Evolutionary conservation across 2,113 vertebrate species (phyloP), one percentile per base, ranked within the genome.

Genomic region (Oreochromis spilurus): DNA sequence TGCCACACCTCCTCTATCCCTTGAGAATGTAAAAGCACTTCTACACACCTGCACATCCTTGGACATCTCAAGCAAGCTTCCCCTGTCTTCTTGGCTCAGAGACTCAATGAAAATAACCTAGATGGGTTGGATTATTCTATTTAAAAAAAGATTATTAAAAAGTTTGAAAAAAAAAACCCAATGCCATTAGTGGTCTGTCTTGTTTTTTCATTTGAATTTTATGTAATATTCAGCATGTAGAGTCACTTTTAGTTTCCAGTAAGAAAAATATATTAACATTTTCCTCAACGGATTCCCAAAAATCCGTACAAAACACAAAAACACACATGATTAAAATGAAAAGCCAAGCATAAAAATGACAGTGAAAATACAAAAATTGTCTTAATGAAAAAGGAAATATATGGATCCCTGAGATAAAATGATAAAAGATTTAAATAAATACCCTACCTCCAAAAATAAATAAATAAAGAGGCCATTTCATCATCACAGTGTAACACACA

Each of bases 221-320:
- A 65, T 38, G 17, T 3, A n/a, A 65, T 38, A 36, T 65, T 65
- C 10, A 65, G 31, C 60, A 65, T 38, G 10, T 65, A 4, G 6
- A 65, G 17, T 65, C 17, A 7, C 0, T 1, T 65, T 65, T 5
- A n/a, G 31, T 65, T 36, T 65, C 10, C 4, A 65, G 36, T 65
- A 0, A 65, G 17, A 65, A 38, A 36, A n/a, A 38, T 65, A 12
- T 0, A 38, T 65, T 65, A 3, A 65, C 6, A 2, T 65, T 65
- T 65, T 12, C 31, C 17, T 0, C 0, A 65, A 65, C 1, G 0
- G 31, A 0, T 36, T n/a, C 60, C 10, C 31, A 7, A 65, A 65
- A 65, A 26, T 26, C 21, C 0, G 53, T 24, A 55, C 53, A 7
- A 55, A 55, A 55, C 21, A 24, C 54, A 26, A 55, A 55, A 55